phyloP scores from a whole-genome alignment of 2,888 invertebrate species.

The Mesorhabditis sp. region DNA sequence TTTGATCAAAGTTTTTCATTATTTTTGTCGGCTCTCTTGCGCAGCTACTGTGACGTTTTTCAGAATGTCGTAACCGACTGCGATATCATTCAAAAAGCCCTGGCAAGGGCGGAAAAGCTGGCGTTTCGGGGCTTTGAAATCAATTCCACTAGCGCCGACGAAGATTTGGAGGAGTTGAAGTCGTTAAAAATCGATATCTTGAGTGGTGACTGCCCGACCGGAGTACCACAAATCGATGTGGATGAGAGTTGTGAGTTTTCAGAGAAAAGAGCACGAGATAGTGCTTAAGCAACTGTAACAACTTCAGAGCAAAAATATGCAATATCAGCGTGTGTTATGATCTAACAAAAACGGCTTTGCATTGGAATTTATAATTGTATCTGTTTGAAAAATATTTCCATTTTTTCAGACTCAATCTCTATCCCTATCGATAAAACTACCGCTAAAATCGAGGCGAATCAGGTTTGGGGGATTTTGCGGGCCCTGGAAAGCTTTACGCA shows the following conservation, averaged over 20 bases:
- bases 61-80: too few relatives aligned
- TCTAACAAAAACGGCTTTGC: not conserved
- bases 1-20: not conserved
- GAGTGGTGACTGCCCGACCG: slow-evolving; percentile 9
- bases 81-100: slow-evolving; percentile 14
- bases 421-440: slow-evolving; percentile 15
- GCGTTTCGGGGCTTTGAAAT: slow-evolving; percentile 13
- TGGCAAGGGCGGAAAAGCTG: slow-evolving; percentile 11
- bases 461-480: slow-evolving; percentile 63
- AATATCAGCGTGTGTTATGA: not conserved
- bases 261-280: too few relatives aligned
- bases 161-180: too few relatives aligned
- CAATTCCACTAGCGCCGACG: not conserved
- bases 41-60: slow-evolving; percentile 12
- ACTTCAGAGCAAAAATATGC: not conserved
- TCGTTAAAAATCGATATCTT: not conserved
- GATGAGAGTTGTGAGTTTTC: slow-evolving; percentile 16
- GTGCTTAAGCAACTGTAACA: too few relatives aligned
- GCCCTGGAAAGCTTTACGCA: slow-evolving; percentile 84
- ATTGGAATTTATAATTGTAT: too few relatives aligned
- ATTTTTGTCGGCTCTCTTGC: not conserved
- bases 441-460: slow-evolving; percentile 25
- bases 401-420: slow-evolving; percentile 7
- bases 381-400: not conserved
- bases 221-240: slow-evolving; percentile 17